Evolutionary conservation across 1,140 invertebrate genomes (phyloP).

Genomic region (Leptopilina boulardi): DNA sequence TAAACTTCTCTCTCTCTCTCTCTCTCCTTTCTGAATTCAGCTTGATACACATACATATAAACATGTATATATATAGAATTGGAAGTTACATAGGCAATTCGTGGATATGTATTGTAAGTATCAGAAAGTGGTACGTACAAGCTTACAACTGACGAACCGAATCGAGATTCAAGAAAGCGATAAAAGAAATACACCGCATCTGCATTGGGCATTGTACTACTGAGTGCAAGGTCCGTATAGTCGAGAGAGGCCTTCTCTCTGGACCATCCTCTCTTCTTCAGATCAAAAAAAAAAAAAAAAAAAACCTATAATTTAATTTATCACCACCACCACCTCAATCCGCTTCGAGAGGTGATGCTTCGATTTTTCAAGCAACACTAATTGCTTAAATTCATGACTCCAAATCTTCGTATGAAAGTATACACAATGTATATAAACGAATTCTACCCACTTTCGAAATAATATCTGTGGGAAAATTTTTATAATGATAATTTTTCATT

Average conservation of each 20-base stretch:
- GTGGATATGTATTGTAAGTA: neutral
- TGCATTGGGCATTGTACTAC: conserved; percentile 30
- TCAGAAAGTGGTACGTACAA: conserved; percentile 15
- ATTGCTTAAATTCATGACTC: neutral
- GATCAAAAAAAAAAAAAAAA: too few relatives aligned
- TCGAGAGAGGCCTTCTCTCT: neutral
- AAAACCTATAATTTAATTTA: conserved; percentile 26
- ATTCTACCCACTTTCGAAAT: neutral
- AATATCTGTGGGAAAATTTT: neutral
- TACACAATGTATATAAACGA: neutral
- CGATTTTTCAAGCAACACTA: conserved; percentile 14
- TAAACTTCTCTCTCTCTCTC: neutral
- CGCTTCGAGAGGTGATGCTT: conserved; percentile 9
- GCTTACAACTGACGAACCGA: conserved; percentile 23
- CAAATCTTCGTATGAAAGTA: neutral
- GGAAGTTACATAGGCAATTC: neutral
- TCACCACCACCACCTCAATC: conserved; percentile 8
- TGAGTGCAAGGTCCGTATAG: neutral
- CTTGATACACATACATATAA: neutral
- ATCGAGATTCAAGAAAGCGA: conserved; percentile 25
- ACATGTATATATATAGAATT: neutral
- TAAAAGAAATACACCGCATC: neutral
- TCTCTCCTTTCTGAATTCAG: neutral
- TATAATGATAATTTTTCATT: neutral
- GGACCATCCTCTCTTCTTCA: conserved; percentile 16